Base-by-base conservation (phyloP, 2,888 invertebrate genomes). In the Steinernema carpocapsae region DNA sequence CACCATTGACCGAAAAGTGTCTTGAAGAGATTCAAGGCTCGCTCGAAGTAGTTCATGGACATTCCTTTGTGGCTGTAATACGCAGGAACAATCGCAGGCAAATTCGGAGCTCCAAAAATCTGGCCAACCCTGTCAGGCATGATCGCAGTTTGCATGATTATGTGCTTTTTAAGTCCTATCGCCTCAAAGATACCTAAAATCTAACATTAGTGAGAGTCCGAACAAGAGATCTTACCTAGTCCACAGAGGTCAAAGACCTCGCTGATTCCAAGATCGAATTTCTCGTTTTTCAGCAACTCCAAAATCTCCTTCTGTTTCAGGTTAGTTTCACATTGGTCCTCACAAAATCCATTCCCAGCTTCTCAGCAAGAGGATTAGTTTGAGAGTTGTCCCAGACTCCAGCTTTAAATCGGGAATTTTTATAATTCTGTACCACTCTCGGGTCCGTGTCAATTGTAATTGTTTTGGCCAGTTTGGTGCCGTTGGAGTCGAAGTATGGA, bases 201-300 rank as follows among this genome's bases (percentile, higher is more conserved):
- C 32, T 24, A 22, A 19, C 2, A 6, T 12, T 19, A 29, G 3
- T 29, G 51, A 7, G 29, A 52, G 19, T 24, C 7, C 14, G n/a
- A 45, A n/a, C n/a, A 48, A 14, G 32, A 2, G 1, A 10, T 19
- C 72, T 59, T 51, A 76, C 78, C 72, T 56, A 77, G 78, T 14
- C 76, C 79, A 70, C 82, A 82, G 0, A 59, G 19, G 72, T 79
- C 78, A 37, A 82, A 80, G 22, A 77, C 77, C 43, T 82, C 82
- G 0, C 76, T 70, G 6, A 82, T 48, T 4, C 76, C 79, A 22
- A 82, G 42, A 74, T 82, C 82, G 72, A 75, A 82, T 4, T 81
- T 78, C 56, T 80, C 79, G 0, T 70, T 75, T 71, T 52, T 74
- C 45, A 82, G 19, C 37, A 71, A 46, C 37, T 76, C 77, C 17